Evolutionary conservation across 2,888 invertebrate genomes (phyloP).

Genomic region (Cantharis lateralis): DNA sequence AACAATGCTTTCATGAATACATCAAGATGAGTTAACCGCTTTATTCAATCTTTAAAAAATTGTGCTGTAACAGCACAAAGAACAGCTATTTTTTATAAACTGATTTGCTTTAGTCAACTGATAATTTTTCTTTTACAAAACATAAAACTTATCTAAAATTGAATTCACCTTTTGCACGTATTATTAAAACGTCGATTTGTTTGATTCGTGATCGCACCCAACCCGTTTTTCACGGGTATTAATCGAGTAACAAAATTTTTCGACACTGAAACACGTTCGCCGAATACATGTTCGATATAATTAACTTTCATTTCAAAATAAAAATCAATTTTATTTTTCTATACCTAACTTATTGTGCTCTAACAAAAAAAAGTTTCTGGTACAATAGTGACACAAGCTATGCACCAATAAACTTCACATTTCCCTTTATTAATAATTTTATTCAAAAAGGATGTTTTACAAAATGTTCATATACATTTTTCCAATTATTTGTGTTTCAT

Average conservation of each 20-base stretch:
- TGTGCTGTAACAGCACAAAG: not conserved
- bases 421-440: not conserved
- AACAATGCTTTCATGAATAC: not conserved
- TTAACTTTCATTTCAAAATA: not conserved
- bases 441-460: not conserved
- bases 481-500: not conserved
- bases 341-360: not conserved
- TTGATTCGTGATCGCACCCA: not conserved
- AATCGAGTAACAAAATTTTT: not conserved
- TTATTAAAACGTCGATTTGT: not conserved
- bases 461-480: not conserved
- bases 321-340: not conserved
- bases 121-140: not conserved
- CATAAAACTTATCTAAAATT: not conserved
- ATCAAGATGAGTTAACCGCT: not conserved
- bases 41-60: not conserved
- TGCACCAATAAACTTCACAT: not conserved
- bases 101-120: not conserved
- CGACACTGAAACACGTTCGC: not conserved
- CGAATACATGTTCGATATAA: not conserved
- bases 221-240: not conserved
- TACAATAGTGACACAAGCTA: not conserved
- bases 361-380: not conserved
- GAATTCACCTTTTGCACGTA: not conserved
- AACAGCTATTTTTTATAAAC: not conserved